These are phyloP conservation scores for Dastarcus helophoroides DNA, from an alignment of 2,888 invertebrate species.

Conservation along the genomic window DNA sequence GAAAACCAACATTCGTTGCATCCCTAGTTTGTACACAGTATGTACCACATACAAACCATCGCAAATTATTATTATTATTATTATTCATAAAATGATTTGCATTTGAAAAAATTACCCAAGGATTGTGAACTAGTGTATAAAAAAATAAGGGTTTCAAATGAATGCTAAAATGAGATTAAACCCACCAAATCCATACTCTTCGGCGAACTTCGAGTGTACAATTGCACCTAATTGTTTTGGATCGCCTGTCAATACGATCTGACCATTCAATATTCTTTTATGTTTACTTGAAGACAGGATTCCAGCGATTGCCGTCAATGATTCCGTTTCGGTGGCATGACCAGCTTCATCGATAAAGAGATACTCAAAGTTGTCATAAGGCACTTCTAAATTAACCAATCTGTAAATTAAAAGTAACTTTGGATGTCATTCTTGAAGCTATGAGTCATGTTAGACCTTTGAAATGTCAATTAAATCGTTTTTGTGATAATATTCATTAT, in stretches of 20 bases:
- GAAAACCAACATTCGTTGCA: too few species aligned
- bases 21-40: too few species aligned
- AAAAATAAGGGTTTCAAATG: constrained; percentile 4
- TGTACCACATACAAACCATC: too few species aligned
- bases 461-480: too few species aligned
- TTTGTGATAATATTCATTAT: too few species aligned
- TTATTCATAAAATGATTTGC: too few species aligned
- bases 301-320: constrained; percentile 45
- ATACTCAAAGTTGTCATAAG: constrained; percentile 47
- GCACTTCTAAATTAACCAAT: constrained; percentile 25
- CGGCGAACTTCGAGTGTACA: constrained; percentile 36
- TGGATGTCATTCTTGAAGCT: too few species aligned
- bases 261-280: constrained; percentile 28
- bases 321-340: constrained; percentile 57
- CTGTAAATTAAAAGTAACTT: too few species aligned
- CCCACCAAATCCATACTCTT: constrained; percentile 34
- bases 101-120: too few species aligned
- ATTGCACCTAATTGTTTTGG: constrained; percentile 60
- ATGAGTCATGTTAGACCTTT: too few species aligned
- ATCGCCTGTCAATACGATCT: constrained; percentile 59
- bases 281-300: constrained; percentile 20
- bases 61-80: too few species aligned
- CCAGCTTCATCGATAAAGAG: constrained; percentile 66
- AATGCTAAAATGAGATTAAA: constrained; percentile 7
- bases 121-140: too few species aligned